phyloP scores from a whole-genome alignment of 1,140 invertebrate genomes.

The fruit fly (Drosophila melanogaster) region DNA sequence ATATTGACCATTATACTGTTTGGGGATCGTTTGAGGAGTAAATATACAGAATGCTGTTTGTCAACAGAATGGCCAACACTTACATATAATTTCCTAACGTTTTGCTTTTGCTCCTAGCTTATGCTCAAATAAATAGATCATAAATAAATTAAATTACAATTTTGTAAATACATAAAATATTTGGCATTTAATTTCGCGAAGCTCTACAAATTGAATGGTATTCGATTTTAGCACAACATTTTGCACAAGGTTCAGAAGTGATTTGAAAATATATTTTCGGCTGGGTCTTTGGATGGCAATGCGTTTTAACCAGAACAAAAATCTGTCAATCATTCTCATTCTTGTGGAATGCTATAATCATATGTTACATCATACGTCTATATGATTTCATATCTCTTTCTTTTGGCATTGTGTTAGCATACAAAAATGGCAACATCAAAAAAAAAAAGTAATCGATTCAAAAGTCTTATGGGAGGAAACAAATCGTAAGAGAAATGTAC shows the following conservation, averaged over 20 bases:
- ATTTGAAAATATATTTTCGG: conserved; percentile 35
- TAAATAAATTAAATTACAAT: conserved; percentile 46
- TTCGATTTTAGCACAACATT: conserved; percentile 53
- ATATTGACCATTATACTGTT: neutral
- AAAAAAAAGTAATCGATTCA: conserved; percentile 23
- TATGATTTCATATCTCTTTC: conserved; percentile 38
- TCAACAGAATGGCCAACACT: conserved; percentile 4
- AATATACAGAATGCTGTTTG: conserved; percentile 1
- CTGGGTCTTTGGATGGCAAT: conserved; percentile 59
- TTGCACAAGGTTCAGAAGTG: conserved; percentile 40
- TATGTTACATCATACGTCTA: conserved; percentile 33
- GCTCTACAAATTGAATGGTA: conserved; percentile 59
- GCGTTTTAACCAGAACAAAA: conserved; percentile 46
- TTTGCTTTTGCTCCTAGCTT: conserved; percentile 20
- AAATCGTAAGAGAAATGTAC: conserved; percentile 41
- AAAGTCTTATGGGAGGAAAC: conserved; percentile 29
- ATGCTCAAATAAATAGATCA: conserved; percentile 32
- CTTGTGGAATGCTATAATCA: conserved; percentile 64
- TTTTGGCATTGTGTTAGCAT: conserved; percentile 55
- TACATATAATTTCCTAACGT: conserved; percentile 10
- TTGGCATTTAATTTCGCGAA: conserved; percentile 77
- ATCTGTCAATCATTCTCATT: conserved; percentile 60
- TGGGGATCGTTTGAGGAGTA: conserved; percentile 1
- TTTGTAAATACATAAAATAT: conserved; percentile 79
- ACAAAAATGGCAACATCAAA: conserved; percentile 28